Conservation (phyloP, 1,140 invertebrate species). For the Atta colombica region DNA sequence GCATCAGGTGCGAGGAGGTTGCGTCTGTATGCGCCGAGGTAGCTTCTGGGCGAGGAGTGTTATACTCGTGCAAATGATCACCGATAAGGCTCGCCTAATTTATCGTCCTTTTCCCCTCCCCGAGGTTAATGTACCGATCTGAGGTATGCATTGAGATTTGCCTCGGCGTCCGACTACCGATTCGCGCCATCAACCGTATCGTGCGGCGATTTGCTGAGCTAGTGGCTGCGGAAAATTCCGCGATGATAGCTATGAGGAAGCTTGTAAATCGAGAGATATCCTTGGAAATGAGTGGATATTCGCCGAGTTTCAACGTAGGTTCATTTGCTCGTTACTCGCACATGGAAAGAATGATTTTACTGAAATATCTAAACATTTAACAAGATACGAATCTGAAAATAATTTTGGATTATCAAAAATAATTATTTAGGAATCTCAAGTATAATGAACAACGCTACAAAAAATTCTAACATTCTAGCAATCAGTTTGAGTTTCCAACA, state of each 20-base stretch:
- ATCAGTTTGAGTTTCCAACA: too few relatives aligned
- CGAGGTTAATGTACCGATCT: conserved; percentile 80
- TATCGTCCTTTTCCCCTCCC: conserved; percentile 79
- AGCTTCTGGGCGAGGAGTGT: conserved; percentile 76
- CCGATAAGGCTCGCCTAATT: conserved; percentile 83
- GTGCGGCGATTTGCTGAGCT: conserved; percentile 32
- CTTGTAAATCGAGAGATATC: conserved; percentile 50
- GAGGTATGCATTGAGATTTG: conserved; percentile 65
- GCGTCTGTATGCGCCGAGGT: conserved; percentile 60
- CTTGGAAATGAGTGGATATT: conserved; percentile 48
- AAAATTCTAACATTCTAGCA: too few relatives aligned
- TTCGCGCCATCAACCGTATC: conserved; percentile 76
- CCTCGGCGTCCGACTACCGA: conserved; percentile 76
- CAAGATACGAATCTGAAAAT: too few relatives aligned
- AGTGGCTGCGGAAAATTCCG: conserved; percentile 46
- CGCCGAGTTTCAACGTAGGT: conserved; percentile 2
- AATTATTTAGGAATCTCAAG: too few relatives aligned
- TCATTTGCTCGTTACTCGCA: conserved; percentile 14
- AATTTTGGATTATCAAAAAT: too few relatives aligned
- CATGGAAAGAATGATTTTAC: not conserved
- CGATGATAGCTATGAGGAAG: conserved; percentile 36
- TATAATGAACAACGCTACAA: too few relatives aligned
- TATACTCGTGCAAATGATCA: conserved; percentile 77
- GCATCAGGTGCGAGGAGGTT: conserved; percentile 29
- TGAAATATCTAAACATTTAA: too few relatives aligned